Conservation (phyloP, 2,797 vertebrate genomes). For the Pelodytes ibericus region DNA sequence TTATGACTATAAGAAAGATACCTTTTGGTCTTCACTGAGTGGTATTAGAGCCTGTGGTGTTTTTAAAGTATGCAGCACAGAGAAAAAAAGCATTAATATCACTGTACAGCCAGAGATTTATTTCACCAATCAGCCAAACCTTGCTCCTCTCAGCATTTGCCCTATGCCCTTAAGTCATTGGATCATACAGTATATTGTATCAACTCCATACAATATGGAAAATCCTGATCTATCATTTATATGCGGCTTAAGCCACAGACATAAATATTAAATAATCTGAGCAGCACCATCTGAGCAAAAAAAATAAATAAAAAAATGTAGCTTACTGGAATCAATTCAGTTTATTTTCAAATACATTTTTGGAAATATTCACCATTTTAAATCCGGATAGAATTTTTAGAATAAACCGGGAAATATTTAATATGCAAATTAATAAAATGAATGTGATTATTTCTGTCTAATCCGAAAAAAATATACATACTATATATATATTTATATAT, state of each 20-base stretch:
- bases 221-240: slow-evolving; percentile 75
- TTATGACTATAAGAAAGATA: slow-evolving; percentile 8
- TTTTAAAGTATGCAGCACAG: slow-evolving; percentile 57
- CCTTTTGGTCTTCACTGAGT: not conserved
- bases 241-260: slow-evolving; percentile 74
- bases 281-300: not conserved
- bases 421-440: too few species aligned
- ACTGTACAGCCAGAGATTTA: slow-evolving; percentile 73
- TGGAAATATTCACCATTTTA: not conserved
- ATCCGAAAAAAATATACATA: not conserved
- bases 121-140: slow-evolving; percentile 71
- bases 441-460: too few species aligned
- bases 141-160: slow-evolving; percentile 68
- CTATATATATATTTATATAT: not conserved
- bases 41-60: not conserved
- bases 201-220: slow-evolving; percentile 74
- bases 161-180: slow-evolving; percentile 73
- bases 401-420: too few species aligned
- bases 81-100: slow-evolving; percentile 69
- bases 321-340: not conserved
- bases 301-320: not conserved
- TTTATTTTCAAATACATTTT: not conserved
- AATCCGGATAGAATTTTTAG: too few species aligned
- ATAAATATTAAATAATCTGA: slow-evolving; percentile 81
- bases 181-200: slow-evolving; percentile 74